Conservation (phyloP, 2,888 invertebrate genomes). For the Trissonchulus sp. region DNA sequence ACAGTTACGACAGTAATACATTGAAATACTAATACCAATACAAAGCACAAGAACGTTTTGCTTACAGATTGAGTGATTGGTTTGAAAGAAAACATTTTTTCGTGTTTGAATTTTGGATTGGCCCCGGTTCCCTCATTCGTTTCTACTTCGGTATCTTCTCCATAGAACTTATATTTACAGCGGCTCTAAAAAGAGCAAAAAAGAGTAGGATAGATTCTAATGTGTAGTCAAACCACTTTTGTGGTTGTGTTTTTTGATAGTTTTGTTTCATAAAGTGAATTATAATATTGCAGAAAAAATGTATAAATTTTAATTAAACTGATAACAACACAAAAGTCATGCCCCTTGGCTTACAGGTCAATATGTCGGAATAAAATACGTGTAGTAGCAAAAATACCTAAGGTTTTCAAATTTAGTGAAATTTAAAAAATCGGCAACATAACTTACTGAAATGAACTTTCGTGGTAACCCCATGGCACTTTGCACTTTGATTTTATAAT, state of each 20-base stretch:
- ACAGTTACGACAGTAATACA: no score
- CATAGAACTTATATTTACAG: slow-evolving; percentile 56
- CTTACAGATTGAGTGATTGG: slow-evolving; percentile 56
- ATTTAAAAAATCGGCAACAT: no score
- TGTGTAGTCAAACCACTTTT: neutral
- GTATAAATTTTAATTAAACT: no score
- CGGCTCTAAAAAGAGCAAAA: slow-evolving; percentile 40
- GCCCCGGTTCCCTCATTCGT: slow-evolving; percentile 51
- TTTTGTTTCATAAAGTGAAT: no score
- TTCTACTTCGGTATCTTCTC: slow-evolving; percentile 52
- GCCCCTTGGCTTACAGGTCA: neutral
- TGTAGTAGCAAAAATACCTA: slow-evolving; percentile 23
- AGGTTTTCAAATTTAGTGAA: no score
- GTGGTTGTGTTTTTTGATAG: neutral
- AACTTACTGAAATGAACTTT: slow-evolving; percentile 56
- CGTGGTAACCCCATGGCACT: slow-evolving; percentile 57
- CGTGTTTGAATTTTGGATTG: slow-evolving; percentile 57
- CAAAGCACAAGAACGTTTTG: no score
- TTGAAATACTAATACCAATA: no score
- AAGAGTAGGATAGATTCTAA: no score
- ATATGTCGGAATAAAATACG: neutral
- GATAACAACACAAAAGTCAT: no score
- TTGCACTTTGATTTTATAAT: slow-evolving; percentile 58
- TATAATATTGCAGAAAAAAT: no score
- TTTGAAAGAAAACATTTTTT: slow-evolving; percentile 54